phyloP scores from a whole-genome alignment of 2,113 vertebrate species.

The Paramisgurnus dabryanus region DNA sequence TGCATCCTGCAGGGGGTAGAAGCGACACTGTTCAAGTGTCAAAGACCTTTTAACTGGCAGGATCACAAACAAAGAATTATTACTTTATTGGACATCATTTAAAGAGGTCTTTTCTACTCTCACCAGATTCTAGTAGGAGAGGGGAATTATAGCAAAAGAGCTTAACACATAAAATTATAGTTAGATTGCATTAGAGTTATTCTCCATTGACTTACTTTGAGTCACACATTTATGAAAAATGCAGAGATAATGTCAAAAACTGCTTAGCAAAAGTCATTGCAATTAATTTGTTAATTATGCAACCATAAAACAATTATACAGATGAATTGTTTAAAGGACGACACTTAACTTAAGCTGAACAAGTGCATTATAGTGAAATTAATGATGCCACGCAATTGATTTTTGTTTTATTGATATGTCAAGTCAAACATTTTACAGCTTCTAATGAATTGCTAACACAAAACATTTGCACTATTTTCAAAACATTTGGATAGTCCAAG shows the following conservation, averaged over 20 bases:
- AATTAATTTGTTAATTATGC: slow-evolving; percentile 45
- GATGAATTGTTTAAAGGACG: slow-evolving; percentile 24
- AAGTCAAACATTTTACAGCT: neutral
- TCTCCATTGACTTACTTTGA: neutral
- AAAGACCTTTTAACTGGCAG: slow-evolving; percentile 67
- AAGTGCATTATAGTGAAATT: slow-evolving; percentile 29
- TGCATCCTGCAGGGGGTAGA: slow-evolving; percentile 74
- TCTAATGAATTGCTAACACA: neutral
- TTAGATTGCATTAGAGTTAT: neutral
- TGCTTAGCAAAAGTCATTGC: neutral
- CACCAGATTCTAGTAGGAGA: slow-evolving; percentile 35
- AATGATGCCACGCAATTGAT: neutral
- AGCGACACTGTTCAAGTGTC: slow-evolving; percentile 69
- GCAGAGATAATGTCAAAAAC: neutral
- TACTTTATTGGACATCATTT: slow-evolving; percentile 60
- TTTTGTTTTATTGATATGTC: neutral
- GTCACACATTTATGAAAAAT: neutral
- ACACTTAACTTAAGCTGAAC: slow-evolving; percentile 19
- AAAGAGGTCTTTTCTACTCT: slow-evolving; percentile 41
- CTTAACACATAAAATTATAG: slow-evolving; percentile 11
- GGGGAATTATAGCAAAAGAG: neutral
- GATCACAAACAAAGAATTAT: slow-evolving; percentile 57
- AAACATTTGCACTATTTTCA: neutral
- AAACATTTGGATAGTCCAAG: too few species aligned
- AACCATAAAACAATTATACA: slow-evolving; percentile 52